Percentiles rank a stretch among this genome's conserved stretches.
These are phyloP conservation scores for Imbricaverruca yamaguchii DNA, from an alignment of 2,888 invertebrate species.

Conservation along the genomic window DNA sequence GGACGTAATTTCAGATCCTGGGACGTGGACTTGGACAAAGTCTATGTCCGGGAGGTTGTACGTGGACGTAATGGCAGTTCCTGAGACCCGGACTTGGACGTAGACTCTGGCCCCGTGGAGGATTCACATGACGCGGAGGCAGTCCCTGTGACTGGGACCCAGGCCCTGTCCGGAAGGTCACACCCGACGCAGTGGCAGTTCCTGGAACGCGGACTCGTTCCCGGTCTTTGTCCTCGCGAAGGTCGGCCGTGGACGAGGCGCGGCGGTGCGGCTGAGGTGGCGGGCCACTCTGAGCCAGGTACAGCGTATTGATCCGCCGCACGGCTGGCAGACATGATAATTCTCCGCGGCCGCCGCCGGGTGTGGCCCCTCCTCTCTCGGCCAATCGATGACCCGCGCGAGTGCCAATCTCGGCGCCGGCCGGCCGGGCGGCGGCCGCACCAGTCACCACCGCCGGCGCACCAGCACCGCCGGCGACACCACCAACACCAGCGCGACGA, in stretches of 20 bases:
- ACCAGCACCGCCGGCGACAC: not conserved
- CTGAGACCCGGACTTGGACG: no score
- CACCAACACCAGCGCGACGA: no score
- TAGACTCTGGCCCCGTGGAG: no score
- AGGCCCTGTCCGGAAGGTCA: no score
- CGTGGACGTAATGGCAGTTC: no score
- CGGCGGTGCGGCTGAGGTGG: not conserved
- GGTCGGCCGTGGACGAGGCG: not conserved
- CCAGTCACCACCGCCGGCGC: not conserved
- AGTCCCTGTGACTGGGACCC: no score
- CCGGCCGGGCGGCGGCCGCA: not conserved
- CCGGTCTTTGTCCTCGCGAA: not conserved
- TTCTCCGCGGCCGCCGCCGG: slow-evolving; percentile 1
- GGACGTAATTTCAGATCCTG: no score
- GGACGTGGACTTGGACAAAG: no score
- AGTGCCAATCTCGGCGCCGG: not conserved
- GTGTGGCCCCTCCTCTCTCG: not conserved
- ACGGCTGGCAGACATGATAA: not conserved
- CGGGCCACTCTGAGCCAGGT: not conserved
- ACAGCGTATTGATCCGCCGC: not conserved
- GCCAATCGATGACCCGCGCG: not conserved
- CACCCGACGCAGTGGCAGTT: no score
- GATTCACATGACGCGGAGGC: no score
- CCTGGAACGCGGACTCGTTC: no score
- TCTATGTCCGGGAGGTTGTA: no score